Evolutionary conservation across 2,888 invertebrate species (phyloP).

Genomic region (Cistogaster globosa): DNA sequence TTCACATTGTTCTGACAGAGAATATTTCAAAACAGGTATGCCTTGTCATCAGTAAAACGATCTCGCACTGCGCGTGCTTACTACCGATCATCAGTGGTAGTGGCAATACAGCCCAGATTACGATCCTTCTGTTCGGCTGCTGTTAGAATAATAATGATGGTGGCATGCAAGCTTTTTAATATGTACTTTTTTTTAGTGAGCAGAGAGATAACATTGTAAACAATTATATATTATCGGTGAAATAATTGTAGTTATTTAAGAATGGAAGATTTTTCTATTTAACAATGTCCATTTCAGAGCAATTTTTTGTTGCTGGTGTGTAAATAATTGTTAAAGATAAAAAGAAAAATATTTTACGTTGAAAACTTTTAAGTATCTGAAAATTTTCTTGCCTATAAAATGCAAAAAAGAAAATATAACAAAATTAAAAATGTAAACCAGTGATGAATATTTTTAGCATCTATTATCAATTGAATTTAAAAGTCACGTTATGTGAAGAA

Average conservation of each 20-base stretch:
- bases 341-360: too few relatives aligned
- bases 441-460: too few relatives aligned
- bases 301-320: too few relatives aligned
- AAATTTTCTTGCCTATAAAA: too few relatives aligned
- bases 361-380: too few relatives aligned
- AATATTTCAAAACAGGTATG: background rate
- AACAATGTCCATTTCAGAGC: too few relatives aligned
- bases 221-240: constrained; percentile 7
- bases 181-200: background rate
- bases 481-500: too few relatives aligned
- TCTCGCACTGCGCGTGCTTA: constrained; percentile 73
- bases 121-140: constrained; percentile 71
- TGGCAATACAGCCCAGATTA: constrained; percentile 69
- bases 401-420: too few relatives aligned
- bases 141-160: constrained; percentile 59
- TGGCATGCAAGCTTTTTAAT: constrained; percentile 24
- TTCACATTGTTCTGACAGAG: background rate
- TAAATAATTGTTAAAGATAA: too few relatives aligned
- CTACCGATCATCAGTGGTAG: constrained; percentile 72
- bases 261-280: background rate
- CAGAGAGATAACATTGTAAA: constrained; percentile 6
- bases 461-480: too few relatives aligned
- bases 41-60: constrained; percentile 60
- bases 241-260: constrained; percentile 13
- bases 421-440: too few relatives aligned